These are phyloP conservation scores for Mus musculus DNA, from an alignment of 2,113 vertebrate genomes.

Conservation along the genomic window DNA sequence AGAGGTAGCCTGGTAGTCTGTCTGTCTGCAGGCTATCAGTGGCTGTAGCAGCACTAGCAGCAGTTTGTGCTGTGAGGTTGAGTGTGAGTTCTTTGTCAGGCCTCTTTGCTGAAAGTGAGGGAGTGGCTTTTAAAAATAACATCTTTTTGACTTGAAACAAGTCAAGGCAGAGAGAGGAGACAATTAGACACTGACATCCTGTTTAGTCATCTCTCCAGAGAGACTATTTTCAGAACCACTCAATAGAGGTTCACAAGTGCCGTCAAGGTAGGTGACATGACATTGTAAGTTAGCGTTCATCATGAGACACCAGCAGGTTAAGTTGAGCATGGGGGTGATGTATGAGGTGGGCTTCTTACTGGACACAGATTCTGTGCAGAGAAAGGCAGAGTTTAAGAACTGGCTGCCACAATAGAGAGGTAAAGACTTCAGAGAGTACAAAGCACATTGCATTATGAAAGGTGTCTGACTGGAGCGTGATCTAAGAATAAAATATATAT, in stretches of 20 bases:
- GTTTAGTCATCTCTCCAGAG: slow-evolving; percentile 76
- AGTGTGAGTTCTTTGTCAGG: slow-evolving; percentile 4
- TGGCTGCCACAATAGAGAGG: background rate
- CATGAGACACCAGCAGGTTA: slow-evolving; percentile 5
- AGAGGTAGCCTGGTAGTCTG: background rate
- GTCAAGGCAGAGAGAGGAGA: slow-evolving; percentile 62
- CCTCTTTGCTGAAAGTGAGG: slow-evolving; percentile 67
- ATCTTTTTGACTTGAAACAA: slow-evolving; percentile 75
- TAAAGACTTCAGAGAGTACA: background rate
- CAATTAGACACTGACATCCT: slow-evolving; percentile 68
- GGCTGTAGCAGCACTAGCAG: background rate
- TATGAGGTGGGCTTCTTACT: background rate
- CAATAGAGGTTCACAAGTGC: slow-evolving; percentile 51
- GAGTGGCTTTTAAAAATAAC: slow-evolving; percentile 79
- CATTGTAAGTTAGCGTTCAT: slow-evolving; percentile 53
- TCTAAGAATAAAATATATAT: background rate
- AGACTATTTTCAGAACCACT: slow-evolving; percentile 81
- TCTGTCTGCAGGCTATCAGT: slow-evolving; percentile 26
- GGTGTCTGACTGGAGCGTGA: background rate
- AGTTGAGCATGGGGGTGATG: slow-evolving; percentile 5
- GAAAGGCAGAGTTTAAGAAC: background rate
- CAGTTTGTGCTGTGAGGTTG: slow-evolving; percentile 1
- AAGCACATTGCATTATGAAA: slow-evolving; percentile 38
- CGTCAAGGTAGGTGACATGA: slow-evolving; percentile 65
- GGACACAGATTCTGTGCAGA: slow-evolving; percentile 19